A percentile compares a stretch with the other conserved stretches of the same genome.
Evolutionary conservation across 1,140 invertebrate species (phyloP).

Genomic region (Orussus abietinus): DNA sequence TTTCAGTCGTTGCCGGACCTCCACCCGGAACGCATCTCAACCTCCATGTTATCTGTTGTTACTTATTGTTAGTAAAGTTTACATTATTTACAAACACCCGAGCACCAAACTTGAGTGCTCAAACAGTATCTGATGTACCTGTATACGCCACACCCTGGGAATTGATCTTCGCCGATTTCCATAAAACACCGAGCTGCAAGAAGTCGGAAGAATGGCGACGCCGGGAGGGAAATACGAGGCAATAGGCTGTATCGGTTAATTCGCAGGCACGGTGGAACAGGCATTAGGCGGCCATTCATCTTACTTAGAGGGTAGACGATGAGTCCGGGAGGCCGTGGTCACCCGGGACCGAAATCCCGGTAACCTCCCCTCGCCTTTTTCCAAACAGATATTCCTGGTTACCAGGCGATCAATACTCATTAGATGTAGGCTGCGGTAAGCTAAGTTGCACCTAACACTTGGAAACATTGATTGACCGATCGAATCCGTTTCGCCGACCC

Average conservation of each 20-base stretch:
- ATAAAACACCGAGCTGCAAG: too few relatives aligned
- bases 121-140: too few relatives aligned
- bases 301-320: constrained; percentile 26
- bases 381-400: constrained; percentile 10
- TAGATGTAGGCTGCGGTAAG: constrained; percentile 19
- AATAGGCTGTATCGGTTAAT: not conserved
- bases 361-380: constrained; percentile 19
- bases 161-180: too few relatives aligned
- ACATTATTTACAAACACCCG: too few relatives aligned
- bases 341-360: constrained; percentile 24
- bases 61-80: too few relatives aligned
- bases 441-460: constrained; percentile 14
- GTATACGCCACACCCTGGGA: too few relatives aligned
- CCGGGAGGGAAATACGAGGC: too few relatives aligned
- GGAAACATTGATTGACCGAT: constrained; percentile 20
- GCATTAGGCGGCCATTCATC: constrained; percentile 23
- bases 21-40: too few relatives aligned
- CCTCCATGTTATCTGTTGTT: too few relatives aligned
- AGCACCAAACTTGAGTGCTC: too few relatives aligned
- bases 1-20: too few relatives aligned
- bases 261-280: constrained; percentile 1
- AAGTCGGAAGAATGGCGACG: too few relatives aligned
- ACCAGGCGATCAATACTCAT: constrained; percentile 25
- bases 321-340: constrained; percentile 17
- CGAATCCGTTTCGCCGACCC: not conserved